phyloP scores from a whole-genome alignment of 2,113 vertebrate species.

The Hippocampus zosterae region DNA sequence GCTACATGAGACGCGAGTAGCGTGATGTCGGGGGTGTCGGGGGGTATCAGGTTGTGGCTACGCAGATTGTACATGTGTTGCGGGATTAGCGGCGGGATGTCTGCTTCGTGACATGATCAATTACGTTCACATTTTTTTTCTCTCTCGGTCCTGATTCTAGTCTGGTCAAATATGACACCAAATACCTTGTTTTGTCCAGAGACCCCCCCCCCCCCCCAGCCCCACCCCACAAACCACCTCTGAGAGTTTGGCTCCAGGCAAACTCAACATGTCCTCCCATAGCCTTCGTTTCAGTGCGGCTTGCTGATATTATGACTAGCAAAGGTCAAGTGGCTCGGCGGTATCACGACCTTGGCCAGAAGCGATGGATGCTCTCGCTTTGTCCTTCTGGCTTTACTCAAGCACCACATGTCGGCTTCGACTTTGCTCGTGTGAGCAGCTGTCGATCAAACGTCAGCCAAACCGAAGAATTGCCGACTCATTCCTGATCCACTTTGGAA shows the following conservation, averaged over 20 bases:
- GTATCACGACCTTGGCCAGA: conserved; percentile 44
- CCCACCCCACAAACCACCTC: not conserved
- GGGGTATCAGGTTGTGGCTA: conserved; percentile 55
- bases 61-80: conserved; percentile 54
- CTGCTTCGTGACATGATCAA: conserved; percentile 36
- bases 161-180: conserved; percentile 48
- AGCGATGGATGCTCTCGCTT: conserved; percentile 38
- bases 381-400: conserved; percentile 40
- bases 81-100: conserved; percentile 44
- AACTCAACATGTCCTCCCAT: conserved; percentile 37
- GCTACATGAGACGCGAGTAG: conserved; percentile 27
- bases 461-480: conserved; percentile 20
- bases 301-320: conserved; percentile 50
- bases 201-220: not conserved
- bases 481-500: conserved; percentile 16
- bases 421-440: conserved; percentile 28
- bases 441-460: conserved; percentile 49
- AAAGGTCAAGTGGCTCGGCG: conserved; percentile 38
- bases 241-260: conserved; percentile 39
- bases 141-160: conserved; percentile 45
- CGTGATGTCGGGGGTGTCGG: conserved; percentile 35
- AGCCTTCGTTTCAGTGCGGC: conserved; percentile 33
- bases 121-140: conserved; percentile 36
- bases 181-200: conserved; percentile 41
- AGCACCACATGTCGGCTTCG: conserved; percentile 24